These are phyloP conservation scores for Centropus unirufus DNA, from an alignment of 2,113 vertebrate genomes.

Conservation along the genomic window DNA sequence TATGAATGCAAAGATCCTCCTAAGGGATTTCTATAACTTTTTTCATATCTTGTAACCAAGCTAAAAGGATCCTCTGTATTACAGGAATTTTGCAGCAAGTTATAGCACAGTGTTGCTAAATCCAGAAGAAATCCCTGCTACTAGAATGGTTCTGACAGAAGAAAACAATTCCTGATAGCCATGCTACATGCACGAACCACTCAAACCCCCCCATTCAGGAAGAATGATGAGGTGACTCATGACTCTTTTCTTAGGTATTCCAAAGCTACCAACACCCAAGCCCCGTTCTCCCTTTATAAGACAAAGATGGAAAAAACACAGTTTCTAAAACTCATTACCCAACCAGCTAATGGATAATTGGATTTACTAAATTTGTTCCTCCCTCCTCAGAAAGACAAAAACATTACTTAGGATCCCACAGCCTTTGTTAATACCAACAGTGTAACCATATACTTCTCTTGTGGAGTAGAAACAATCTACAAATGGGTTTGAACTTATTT, in stretches of 20 bases:
- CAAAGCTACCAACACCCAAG: not conserved
- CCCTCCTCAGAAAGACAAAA: not conserved
- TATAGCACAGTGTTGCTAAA: not conserved
- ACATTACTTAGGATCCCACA: not conserved
- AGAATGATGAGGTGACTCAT: not conserved
- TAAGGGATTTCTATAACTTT: not conserved
- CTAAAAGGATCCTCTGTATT: not conserved
- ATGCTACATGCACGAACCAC: not conserved
- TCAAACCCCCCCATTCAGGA: accelerated
- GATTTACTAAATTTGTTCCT: not conserved
- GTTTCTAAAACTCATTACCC: not conserved
- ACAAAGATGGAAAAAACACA: not conserved
- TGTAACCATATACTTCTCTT: not conserved
- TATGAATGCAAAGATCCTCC: not conserved
- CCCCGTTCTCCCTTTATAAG: not conserved
- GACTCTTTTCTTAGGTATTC: not conserved
- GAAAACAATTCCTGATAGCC: not conserved
- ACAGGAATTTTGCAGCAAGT: not conserved
- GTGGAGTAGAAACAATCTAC: not conserved
- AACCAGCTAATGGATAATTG: not conserved
- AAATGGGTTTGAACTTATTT: not conserved
- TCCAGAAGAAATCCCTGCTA: not conserved
- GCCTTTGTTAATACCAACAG: not conserved
- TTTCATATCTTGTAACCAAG: not conserved
- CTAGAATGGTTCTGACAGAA: not conserved